Conservation (phyloP, 2,888 invertebrate species). For the Subacronicta megacephala region DNA sequence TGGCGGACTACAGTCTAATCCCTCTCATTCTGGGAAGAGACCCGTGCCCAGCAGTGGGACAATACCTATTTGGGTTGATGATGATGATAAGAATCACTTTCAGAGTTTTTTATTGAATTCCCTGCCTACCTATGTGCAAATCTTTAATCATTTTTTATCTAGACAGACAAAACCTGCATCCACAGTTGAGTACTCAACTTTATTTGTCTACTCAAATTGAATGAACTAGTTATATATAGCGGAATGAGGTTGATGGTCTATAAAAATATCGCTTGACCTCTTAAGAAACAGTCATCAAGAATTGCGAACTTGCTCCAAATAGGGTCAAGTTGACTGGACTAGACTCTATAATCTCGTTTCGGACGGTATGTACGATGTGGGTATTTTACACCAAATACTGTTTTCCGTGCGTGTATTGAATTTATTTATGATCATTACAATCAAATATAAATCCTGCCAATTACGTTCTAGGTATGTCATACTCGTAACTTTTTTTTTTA, state of each 20-base stretch:
- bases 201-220: background rate
- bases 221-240: background rate
- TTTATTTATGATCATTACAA: too few species aligned
- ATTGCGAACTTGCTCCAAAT: conserved; percentile 20
- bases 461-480: too few species aligned
- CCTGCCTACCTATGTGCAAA: background rate
- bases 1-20: too few species aligned
- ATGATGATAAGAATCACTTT: too few species aligned
- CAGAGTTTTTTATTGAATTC: conserved; percentile 7
- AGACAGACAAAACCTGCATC: background rate
- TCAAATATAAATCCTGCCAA: too few species aligned
- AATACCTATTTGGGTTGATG: too few species aligned
- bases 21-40: too few species aligned
- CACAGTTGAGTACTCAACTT: too few species aligned
- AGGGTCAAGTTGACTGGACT: conserved; percentile 21
- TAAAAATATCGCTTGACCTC: conserved; percentile 19
- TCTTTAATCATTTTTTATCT: conserved; percentile 2
- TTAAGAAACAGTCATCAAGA: conserved; percentile 16
- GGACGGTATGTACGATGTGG: conserved; percentile 1
- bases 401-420: background rate
- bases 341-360: conserved; percentile 6
- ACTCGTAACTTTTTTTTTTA: too few species aligned
- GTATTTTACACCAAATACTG: background rate
- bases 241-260: background rate
- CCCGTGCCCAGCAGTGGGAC: too few species aligned